Conservation (phyloP, 2,797 vertebrate species). For the Diceros bicornis region DNA sequence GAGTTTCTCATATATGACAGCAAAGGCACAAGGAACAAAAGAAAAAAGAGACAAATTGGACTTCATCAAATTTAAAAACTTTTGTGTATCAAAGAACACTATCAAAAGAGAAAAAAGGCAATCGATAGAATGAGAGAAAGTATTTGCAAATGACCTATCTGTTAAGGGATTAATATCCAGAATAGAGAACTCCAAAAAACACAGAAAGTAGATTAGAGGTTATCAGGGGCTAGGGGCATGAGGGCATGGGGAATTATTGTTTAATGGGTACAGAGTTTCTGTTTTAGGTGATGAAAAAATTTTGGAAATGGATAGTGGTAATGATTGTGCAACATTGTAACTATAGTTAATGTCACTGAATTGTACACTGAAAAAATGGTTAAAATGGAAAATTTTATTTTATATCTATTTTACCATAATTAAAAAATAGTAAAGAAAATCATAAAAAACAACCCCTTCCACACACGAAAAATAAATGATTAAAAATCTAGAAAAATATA, state of each 20-base stretch:
- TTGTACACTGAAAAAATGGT: not conserved
- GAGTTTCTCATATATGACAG: not conserved
- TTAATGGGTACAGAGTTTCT: not conserved
- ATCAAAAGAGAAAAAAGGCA: not conserved
- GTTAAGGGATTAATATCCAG: not conserved
- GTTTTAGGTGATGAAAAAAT: not conserved
- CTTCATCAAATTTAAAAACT: not conserved
- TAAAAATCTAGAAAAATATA: not conserved
- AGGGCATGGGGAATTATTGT: not conserved
- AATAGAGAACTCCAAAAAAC: not conserved
- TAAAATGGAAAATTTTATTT: not conserved
- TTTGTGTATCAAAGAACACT: not conserved
- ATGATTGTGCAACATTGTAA: not conserved
- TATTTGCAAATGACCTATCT: not conserved
- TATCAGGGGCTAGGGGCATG: not conserved
- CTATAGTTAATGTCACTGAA: not conserved
- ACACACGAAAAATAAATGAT: not conserved
- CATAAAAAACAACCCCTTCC: not conserved
- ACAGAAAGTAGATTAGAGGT: not conserved
- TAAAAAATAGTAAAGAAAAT: not conserved
- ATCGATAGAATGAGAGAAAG: not conserved
- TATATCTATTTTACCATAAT: not conserved
- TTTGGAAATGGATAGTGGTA: not conserved
- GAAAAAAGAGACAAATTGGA: not conserved
- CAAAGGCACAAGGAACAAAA: not conserved